phyloP scores from a whole-genome alignment of 1,140 invertebrate species.

The Lethrus apterus region DNA sequence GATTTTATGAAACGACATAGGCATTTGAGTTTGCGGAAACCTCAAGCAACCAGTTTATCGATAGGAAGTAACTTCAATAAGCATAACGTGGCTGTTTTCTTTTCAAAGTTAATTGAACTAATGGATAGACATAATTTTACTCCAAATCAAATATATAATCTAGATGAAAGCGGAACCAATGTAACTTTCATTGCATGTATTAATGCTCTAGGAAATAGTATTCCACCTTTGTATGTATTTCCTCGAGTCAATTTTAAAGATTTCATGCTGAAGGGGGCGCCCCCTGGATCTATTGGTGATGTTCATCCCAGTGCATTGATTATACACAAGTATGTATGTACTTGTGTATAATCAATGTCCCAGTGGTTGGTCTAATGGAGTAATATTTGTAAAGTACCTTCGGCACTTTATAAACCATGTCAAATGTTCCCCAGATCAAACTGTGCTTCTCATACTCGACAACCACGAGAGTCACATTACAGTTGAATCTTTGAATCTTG shows the following conservation, averaged over 20 bases:
- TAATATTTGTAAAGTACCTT: constrained; percentile 31
- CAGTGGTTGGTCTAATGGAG: constrained; percentile 33
- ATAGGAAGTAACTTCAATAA: constrained; percentile 37
- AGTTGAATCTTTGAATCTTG: not conserved
- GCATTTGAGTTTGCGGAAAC: constrained; percentile 31
- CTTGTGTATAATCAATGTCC: no score
- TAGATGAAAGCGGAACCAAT: constrained; percentile 26
- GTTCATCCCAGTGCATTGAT: constrained; percentile 26
- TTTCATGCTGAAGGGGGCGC: constrained; percentile 35
- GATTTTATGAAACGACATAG: constrained; percentile 33
- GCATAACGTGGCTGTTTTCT: constrained; percentile 29
- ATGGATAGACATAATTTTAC: constrained; percentile 19
- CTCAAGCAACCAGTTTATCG: constrained; percentile 36
- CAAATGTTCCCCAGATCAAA: not conserved
- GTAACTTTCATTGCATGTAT: constrained; percentile 36
- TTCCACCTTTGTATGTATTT: constrained; percentile 31
- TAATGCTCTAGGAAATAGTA: constrained; percentile 24
- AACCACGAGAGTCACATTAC: not conserved
- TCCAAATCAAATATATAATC: no score
- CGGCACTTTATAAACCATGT: constrained; percentile 30
- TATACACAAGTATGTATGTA: no score
- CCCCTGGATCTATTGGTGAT: constrained; percentile 34
- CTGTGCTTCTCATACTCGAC: not conserved
- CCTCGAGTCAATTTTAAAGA: constrained; percentile 35
- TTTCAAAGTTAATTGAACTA: constrained; percentile 27